Evolutionary conservation across 2,888 invertebrate species (phyloP).

Genomic region (Pocota personata): DNA sequence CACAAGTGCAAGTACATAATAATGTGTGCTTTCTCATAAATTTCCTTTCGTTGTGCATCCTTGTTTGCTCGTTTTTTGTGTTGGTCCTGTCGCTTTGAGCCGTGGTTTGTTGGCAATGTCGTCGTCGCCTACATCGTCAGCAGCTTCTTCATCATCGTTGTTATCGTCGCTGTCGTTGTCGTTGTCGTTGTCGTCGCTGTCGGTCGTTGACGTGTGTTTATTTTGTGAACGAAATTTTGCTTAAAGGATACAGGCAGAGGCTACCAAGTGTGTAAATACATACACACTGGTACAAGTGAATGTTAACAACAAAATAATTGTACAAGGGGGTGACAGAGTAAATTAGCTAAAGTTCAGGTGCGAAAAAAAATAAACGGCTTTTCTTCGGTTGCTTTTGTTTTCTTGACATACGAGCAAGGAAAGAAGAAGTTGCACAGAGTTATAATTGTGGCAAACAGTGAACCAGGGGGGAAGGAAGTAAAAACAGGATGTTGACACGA

Average conservation of each 20-base stretch:
- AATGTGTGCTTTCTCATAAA: slow-evolving; percentile 70
- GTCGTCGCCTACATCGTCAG: slow-evolving; percentile 43
- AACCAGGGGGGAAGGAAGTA: slow-evolving; percentile 40
- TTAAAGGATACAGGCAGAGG: slow-evolving; percentile 52
- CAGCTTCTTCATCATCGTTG: slow-evolving; percentile 35
- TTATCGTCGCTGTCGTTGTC: background rate
- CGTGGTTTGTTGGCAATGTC: slow-evolving; percentile 66
- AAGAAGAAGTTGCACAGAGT: background rate
- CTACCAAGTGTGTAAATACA: slow-evolving; percentile 25
- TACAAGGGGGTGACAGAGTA: slow-evolving; percentile 67
- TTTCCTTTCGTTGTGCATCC: slow-evolving; percentile 48
- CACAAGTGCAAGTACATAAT: slow-evolving; percentile 72
- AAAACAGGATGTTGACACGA: slow-evolving; percentile 69
- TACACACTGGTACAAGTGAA: slow-evolving; percentile 41
- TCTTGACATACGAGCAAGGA: slow-evolving; percentile 6
- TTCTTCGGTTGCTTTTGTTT: slow-evolving; percentile 36
- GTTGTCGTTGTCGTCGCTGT: slow-evolving; percentile 17
- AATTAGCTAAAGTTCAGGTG: slow-evolving; percentile 71
- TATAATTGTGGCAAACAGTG: slow-evolving; percentile 10
- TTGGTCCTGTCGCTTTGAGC: slow-evolving; percentile 59
- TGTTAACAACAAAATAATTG: slow-evolving; percentile 71
- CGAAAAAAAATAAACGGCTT: slow-evolving; percentile 22
- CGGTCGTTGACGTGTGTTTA: slow-evolving; percentile 73
- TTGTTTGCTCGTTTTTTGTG: slow-evolving; percentile 44
- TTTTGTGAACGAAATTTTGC: slow-evolving; percentile 50